A percentile compares a stretch with the other conserved stretches of the same genome.
Conservation (phyloP, 2,113 vertebrate genomes). For the Corythornis madagascariensis region DNA sequence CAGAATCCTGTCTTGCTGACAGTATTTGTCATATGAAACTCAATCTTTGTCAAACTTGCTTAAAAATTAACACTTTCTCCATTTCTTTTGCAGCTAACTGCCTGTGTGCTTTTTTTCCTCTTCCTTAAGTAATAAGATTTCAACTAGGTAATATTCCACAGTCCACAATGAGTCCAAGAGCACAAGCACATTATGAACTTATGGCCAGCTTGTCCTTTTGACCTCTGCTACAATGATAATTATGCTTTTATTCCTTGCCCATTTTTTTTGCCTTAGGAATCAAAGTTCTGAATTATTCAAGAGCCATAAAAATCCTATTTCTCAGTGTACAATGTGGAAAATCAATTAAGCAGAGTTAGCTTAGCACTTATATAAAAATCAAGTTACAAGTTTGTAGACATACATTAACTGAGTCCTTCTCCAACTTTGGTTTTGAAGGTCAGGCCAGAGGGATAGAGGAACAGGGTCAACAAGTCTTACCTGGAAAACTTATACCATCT, state of each 20-base stretch:
- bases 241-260: slow-evolving; percentile 70
- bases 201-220: slow-evolving; percentile 75
- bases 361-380: slow-evolving; percentile 68
- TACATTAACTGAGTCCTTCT: slow-evolving; percentile 51
- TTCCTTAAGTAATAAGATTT: slow-evolving; percentile 73
- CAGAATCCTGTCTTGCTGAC: slow-evolving; percentile 98
- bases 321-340: slow-evolving; percentile 66
- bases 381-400: slow-evolving; percentile 54
- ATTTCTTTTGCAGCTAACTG: slow-evolving; percentile 80
- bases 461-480: background rate
- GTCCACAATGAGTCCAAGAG: slow-evolving; percentile 54
- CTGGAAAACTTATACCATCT: background rate
- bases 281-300: slow-evolving; percentile 77
- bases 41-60: slow-evolving; percentile 90
- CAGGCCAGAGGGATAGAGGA: background rate
- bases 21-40: slow-evolving; percentile 95
- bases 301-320: slow-evolving; percentile 65
- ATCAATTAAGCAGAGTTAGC: slow-evolving; percentile 71
- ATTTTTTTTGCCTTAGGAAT: slow-evolving; percentile 71
- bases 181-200: slow-evolving; percentile 57
- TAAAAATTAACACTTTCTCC: slow-evolving; percentile 90
- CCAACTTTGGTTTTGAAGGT: slow-evolving; percentile 43
- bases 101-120: slow-evolving; percentile 65
- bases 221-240: slow-evolving; percentile 74
- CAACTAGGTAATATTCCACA: slow-evolving; percentile 68